These are phyloP conservation scores for Cephus spinipes DNA, from an alignment of 2,888 invertebrate genomes.

Conservation along the genomic window DNA sequence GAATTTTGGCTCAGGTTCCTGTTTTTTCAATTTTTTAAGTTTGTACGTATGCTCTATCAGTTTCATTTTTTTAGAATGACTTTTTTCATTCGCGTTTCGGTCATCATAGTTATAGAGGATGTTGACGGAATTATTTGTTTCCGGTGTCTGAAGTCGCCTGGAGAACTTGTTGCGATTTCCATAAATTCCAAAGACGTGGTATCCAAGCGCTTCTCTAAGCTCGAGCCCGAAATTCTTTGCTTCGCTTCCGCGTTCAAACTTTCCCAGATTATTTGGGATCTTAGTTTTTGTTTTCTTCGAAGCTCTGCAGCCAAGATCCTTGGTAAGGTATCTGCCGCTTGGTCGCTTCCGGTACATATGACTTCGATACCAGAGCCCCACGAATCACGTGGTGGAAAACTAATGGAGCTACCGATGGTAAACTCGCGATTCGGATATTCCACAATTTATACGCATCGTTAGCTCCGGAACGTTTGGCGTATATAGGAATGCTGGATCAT, in stretches of 20 bases:
- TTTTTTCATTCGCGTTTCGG: background rate
- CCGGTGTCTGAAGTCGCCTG: background rate
- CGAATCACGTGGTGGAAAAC: background rate
- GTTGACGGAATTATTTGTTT: background rate
- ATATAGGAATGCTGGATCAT: background rate
- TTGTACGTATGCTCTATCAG: background rate
- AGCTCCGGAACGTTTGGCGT: background rate
- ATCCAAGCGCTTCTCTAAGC: background rate
- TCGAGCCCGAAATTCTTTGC: background rate
- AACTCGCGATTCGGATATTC: background rate
- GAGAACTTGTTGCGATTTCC: background rate
- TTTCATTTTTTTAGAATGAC: background rate
- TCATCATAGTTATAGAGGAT: background rate
- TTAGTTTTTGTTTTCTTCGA: background rate
- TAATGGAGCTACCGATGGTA: background rate
- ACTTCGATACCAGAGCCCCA: background rate
- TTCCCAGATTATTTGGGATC: background rate
- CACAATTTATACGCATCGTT: background rate
- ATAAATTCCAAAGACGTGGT: background rate
- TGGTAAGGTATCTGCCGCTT: background rate
- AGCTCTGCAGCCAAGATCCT: background rate
- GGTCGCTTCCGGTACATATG: background rate
- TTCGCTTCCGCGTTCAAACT: background rate
- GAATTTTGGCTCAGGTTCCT: background rate
- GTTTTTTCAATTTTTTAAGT: background rate